These are phyloP conservation scores for Frankliniella fusca DNA, from an alignment of 2,888 invertebrate species.

Conservation along the genomic window DNA sequence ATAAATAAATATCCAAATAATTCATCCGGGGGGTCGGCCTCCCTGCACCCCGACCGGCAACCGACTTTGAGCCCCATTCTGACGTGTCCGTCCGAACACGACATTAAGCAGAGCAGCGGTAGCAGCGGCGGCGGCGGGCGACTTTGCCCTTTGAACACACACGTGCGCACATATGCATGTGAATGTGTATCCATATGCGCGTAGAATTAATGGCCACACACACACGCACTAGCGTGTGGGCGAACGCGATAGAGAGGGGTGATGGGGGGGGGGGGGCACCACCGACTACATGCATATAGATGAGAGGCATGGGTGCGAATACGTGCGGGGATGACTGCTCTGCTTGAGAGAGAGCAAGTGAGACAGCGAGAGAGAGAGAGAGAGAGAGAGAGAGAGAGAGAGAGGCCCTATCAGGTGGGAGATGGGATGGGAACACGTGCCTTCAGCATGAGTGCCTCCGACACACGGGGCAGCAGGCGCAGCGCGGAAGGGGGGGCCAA, in stretches of 20 bases:
- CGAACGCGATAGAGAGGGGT: no score
- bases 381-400: background rate
- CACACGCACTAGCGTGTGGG: background rate
- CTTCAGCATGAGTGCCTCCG: no score
- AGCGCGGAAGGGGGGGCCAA: no score
- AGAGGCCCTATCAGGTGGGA: background rate
- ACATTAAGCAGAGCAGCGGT: background rate
- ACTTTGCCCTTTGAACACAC: background rate
- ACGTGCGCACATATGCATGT: slow-evolving; percentile 24
- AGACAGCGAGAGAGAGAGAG: background rate
- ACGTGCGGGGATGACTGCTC: background rate
- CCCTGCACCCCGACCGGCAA: background rate
- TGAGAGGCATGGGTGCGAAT: slow-evolving; percentile 8
- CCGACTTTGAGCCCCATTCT: slow-evolving; percentile 2
- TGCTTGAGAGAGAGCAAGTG: background rate
- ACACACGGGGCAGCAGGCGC: no score
- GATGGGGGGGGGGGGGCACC: background rate
- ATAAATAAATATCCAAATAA: slow-evolving; percentile 19
- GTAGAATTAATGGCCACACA: slow-evolving; percentile 17
- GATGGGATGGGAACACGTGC: no score
- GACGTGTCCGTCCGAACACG: background rate
- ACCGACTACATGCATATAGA: slow-evolving; percentile 9
- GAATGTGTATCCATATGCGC: slow-evolving; percentile 26
- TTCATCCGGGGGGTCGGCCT: background rate
- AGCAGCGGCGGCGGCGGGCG: background rate